phyloP scores from a whole-genome alignment of 1,140 invertebrate genomes.

The Theocolax elegans region DNA sequence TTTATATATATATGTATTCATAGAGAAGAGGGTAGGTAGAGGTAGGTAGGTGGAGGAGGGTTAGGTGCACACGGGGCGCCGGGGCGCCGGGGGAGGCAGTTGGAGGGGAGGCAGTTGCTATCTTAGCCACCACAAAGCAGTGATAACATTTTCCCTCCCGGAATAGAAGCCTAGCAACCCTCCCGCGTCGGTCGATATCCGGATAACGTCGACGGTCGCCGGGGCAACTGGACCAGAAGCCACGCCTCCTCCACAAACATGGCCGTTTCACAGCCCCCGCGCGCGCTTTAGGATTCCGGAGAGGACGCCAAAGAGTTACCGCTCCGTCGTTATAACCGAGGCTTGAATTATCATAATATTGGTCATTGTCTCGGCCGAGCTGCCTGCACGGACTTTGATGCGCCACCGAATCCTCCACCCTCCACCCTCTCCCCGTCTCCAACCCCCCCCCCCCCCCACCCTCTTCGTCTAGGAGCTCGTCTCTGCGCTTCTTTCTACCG shows the following conservation, averaged over 20 bases:
- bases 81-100: neutral
- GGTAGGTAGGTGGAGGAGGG: neutral
- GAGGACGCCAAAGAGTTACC: slow-evolving; percentile 16
- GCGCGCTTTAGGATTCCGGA: slow-evolving; percentile 40
- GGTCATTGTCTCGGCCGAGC: slow-evolving; percentile 58
- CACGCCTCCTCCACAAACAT: slow-evolving; percentile 65
- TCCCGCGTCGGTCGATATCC: slow-evolving; percentile 65
- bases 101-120: slow-evolving; percentile 55
- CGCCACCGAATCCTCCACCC: neutral
- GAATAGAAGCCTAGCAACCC: slow-evolving; percentile 66
- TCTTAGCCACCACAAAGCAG: slow-evolving; percentile 69
- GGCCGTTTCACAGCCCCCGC: slow-evolving; percentile 45
- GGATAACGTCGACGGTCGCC: slow-evolving; percentile 61
- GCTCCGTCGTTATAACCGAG: slow-evolving; percentile 39
- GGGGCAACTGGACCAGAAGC: slow-evolving; percentile 57
- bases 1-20: neutral
- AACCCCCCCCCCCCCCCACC: neutral
- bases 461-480: neutral
- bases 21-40: neutral
- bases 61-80: no score
- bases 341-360: slow-evolving; percentile 67
- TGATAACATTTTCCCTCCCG: slow-evolving; percentile 69
- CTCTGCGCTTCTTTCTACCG: no score
- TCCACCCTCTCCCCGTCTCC: slow-evolving; percentile 20
- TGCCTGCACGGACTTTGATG: slow-evolving; percentile 26